Percentiles rank a stretch among this genome's conserved stretches.
Evolutionary conservation across 1,140 invertebrate genomes (phyloP).

Genomic region (Magallana gigas): DNA sequence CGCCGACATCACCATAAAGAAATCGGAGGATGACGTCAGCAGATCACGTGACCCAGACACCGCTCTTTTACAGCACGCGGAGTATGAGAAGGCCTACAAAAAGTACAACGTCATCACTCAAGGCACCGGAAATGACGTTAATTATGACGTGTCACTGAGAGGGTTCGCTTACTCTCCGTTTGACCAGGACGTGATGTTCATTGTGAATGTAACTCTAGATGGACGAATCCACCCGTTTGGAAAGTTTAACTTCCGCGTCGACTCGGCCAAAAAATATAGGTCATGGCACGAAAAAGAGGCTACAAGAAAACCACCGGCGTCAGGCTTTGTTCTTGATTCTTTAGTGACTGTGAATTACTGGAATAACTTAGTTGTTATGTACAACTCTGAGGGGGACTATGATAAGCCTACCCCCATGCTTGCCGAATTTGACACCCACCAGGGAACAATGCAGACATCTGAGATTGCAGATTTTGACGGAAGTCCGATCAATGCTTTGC

Average conservation of each 20-base stretch:
- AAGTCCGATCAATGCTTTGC: background rate
- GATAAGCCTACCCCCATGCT: background rate
- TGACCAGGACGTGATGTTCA: background rate
- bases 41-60: too few species aligned
- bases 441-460: background rate
- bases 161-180: slow-evolving; percentile 37
- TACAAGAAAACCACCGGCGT: background rate
- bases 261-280: background rate
- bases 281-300: background rate
- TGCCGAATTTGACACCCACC: slow-evolving; percentile 29
- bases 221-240: slow-evolving; percentile 4
- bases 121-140: too few species aligned
- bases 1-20: slow-evolving; percentile 41
- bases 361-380: slow-evolving; percentile 29
- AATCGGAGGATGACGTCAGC: background rate
- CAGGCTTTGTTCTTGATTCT: slow-evolving; percentile 17
- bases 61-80: background rate
- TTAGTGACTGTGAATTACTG: background rate
- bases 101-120: background rate
- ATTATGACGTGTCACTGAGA: background rate
- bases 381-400: background rate
- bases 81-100: background rate
- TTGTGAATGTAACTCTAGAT: slow-evolving; percentile 36
- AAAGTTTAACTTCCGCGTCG: slow-evolving; percentile 30
- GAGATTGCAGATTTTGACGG: background rate